Conservation (phyloP, 2,113 vertebrate species). For the mouse (Mus musculus) region GRCm39 chr1:44603001-44603500, state of each 20-base stretch:
- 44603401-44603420: background rate
- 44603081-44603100: rapidly evolving
- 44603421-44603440: constrained; percentile 15
- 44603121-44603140: background rate
- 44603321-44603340: background rate
- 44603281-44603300: background rate
- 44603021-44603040: background rate
- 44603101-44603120: background rate
- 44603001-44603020: background rate
- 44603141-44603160: background rate
- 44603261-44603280: background rate
- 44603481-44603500: background rate
- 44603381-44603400: background rate
- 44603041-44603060: background rate
- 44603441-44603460: constrained; percentile 9
- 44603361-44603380: background rate
- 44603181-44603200: background rate
- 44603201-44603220: background rate
- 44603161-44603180: background rate
- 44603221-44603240: too few species aligned
- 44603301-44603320: background rate
- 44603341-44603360: background rate
- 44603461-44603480: background rate
- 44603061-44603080: background rate
- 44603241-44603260: background rate